phyloP scores from a whole-genome alignment of 2,888 invertebrate species.

The Drosophila sordidula region DNA sequence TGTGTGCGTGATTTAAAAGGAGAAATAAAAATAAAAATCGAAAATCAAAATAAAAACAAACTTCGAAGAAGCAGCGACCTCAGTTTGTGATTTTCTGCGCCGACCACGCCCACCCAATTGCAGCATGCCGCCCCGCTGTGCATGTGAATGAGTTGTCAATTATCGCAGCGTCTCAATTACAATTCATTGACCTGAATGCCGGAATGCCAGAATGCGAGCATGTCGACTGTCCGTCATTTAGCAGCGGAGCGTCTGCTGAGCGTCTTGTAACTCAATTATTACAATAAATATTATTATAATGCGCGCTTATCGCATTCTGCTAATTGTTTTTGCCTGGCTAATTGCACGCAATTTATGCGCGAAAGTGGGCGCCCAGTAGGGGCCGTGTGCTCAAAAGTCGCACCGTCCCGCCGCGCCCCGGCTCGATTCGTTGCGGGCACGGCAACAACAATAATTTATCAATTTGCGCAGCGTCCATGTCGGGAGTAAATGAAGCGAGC shows the following conservation, averaged over 20 bases:
- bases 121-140: background rate
- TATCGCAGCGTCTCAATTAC: conserved; percentile 44
- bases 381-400: conserved; percentile 15
- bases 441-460: conserved; percentile 72
- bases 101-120: conserved; percentile 26
- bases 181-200: conserved; percentile 41
- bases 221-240: conserved; percentile 38
- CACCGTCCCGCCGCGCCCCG: too few relatives aligned
- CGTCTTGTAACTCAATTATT: conserved; percentile 51
- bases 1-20: conserved; percentile 11
- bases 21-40: background rate
- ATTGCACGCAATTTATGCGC: conserved; percentile 67
- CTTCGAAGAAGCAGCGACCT: conserved; percentile 10
- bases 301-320: conserved; percentile 68
- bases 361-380: conserved; percentile 16
- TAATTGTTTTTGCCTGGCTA: conserved; percentile 74
- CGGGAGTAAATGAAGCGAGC: conserved; percentile 67
- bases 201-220: background rate
- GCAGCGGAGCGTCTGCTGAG: conserved; percentile 8
- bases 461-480: conserved; percentile 60
- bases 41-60: conserved; percentile 10
- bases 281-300: conserved; percentile 57
- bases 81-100: background rate
- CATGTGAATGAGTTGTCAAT: conserved; percentile 41
- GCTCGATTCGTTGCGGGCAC: background rate